Evolutionary conservation across 2,113 vertebrate species (phyloP).

Genomic region (Grallaria varia): DNA sequence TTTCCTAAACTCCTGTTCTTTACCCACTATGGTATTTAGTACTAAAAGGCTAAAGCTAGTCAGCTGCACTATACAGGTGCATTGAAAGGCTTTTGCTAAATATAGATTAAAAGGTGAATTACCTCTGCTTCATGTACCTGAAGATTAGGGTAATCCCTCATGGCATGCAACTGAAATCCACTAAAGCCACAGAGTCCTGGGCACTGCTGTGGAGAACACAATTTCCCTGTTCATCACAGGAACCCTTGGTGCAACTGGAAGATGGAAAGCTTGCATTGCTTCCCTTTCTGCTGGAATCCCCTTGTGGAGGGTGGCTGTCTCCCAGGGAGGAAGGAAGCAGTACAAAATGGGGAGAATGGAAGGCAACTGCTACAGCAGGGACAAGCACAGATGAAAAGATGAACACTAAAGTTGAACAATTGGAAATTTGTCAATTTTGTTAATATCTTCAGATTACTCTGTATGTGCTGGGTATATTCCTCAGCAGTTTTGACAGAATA

Average conservation of each 20-base stretch:
- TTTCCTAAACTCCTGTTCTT: neutral
- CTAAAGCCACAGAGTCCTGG: neutral
- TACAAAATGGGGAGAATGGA: neutral
- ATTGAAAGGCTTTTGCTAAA: conserved; percentile 4
- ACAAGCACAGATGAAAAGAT: neutral
- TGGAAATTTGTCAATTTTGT: neutral
- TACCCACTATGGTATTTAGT: neutral
- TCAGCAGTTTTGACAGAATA: neutral
- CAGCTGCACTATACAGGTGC: neutral
- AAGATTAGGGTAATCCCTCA: conserved; percentile 28
- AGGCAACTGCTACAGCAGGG: neutral
- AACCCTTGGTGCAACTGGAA: neutral
- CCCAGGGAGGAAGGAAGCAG: neutral
- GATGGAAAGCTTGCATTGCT: neutral
- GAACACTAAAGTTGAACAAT: neutral
- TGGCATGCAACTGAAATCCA: neutral
- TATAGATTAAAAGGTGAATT: conserved; percentile 44
- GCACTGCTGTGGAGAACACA: neutral
- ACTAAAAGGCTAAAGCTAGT: neutral
- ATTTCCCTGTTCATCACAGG: neutral
- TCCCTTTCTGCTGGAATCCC: neutral
- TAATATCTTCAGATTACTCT: neutral
- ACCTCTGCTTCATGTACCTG: neutral
- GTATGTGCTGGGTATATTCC: neutral
- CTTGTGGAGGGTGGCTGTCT: neutral